Percentiles rank a stretch among this genome's conserved stretches.
phyloP scores from a whole-genome alignment of 2,113 vertebrate genomes.

The Tetraodon nigroviridis region DNA sequence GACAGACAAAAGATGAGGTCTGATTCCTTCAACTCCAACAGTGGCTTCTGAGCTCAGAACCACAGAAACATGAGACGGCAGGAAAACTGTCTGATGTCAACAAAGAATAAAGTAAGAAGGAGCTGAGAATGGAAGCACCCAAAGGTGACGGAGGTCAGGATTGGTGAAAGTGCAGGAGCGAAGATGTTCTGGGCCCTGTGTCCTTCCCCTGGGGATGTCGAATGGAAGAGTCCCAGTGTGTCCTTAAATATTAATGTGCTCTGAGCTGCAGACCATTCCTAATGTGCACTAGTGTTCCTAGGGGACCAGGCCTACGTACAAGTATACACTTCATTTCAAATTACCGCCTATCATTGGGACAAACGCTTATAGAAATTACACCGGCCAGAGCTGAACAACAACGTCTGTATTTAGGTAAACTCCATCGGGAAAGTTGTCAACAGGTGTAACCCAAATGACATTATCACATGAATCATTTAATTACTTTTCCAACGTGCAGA shows the following conservation, averaged over 20 bases:
- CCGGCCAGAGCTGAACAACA: constrained; percentile 14
- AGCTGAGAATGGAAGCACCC: background rate
- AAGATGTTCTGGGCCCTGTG: constrained; percentile 17
- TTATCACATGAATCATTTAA: too few relatives aligned
- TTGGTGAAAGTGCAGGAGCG: constrained; percentile 23
- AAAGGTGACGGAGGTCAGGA: constrained; percentile 36
- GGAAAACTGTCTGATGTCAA: background rate
- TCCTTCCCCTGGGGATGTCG: constrained; percentile 52
- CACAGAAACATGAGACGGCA: constrained; percentile 29
- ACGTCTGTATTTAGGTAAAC: background rate
- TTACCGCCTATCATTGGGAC: constrained; percentile 62
- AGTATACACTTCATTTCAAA: constrained; percentile 67
- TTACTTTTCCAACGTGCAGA: too few relatives aligned
- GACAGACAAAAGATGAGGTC: constrained; percentile 34
- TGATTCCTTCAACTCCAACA: constrained; percentile 44
- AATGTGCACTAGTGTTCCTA: constrained; percentile 68
- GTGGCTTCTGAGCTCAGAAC: constrained; percentile 34
- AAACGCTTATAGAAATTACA: constrained; percentile 24
- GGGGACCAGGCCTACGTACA: constrained; percentile 49
- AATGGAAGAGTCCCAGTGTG: constrained; percentile 65
- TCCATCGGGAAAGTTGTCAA: background rate
- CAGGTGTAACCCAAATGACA: too few relatives aligned
- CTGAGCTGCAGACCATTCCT: constrained; percentile 47
- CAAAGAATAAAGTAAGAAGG: constrained; percentile 12
- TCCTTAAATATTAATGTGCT: constrained; percentile 75